Conservation (phyloP, 1,140 invertebrate species). For the Meloidogyne floridensis region DNA sequence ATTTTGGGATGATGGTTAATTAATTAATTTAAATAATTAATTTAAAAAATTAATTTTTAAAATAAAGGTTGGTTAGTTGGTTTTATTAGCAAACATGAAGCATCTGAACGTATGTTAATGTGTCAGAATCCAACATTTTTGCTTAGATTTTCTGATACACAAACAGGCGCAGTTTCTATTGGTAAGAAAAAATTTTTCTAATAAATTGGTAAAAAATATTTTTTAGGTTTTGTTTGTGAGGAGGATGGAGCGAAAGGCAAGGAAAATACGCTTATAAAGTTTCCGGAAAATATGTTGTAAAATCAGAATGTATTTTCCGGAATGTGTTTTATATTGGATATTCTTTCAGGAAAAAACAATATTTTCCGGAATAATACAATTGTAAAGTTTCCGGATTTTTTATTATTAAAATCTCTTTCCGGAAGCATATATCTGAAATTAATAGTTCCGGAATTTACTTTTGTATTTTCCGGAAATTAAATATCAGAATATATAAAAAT, state of each 20-base stretch:
- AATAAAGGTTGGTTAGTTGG: conserved; percentile 62
- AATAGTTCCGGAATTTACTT: too few relatives aligned
- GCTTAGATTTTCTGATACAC: conserved; percentile 63
- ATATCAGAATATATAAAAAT: neutral
- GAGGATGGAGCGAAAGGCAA: conserved; percentile 60
- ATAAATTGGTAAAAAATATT: too few relatives aligned
- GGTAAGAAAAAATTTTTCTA: neutral
- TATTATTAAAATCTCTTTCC: too few relatives aligned
- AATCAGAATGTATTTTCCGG: neutral
- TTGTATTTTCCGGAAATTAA: too few relatives aligned
- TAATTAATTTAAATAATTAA: conserved; percentile 24
- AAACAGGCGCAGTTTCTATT: conserved; percentile 64
- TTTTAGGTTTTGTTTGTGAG: conserved; percentile 59
- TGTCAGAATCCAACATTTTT: conserved; percentile 52
- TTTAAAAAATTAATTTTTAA: conserved; percentile 25
- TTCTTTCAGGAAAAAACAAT: too few relatives aligned
- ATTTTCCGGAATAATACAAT: too few relatives aligned
- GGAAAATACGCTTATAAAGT: neutral
- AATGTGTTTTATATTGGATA: too few relatives aligned
- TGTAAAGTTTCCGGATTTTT: too few relatives aligned
- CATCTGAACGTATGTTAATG: conserved; percentile 56
- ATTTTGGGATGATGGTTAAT: conserved; percentile 65
- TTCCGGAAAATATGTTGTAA: neutral
- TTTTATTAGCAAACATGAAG: conserved; percentile 64
- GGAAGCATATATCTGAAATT: too few relatives aligned